Conservation (phyloP, 2,797 vertebrate species). For the Leptodactylus fallax region DNA sequence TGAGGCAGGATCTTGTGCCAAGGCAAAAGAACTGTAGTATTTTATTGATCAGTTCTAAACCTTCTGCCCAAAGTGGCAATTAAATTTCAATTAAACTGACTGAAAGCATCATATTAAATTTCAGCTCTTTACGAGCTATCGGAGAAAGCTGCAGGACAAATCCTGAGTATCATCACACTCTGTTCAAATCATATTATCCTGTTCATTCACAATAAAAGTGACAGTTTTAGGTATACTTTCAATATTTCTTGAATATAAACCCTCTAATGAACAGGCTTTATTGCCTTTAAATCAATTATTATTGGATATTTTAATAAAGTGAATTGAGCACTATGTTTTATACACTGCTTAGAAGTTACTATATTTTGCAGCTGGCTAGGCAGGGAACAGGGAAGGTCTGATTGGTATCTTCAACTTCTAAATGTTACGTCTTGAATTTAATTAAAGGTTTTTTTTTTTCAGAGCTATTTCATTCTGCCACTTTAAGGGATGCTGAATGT, state of each 20-base stretch:
- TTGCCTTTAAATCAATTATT: conserved; percentile 98
- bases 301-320: conserved; percentile 97
- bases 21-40: conserved; percentile 98
- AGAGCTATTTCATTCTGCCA: conserved; percentile 68
- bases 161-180: conserved; percentile 97
- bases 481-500: conserved; percentile 68
- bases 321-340: conserved; percentile 90
- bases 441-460: conserved; percentile 69
- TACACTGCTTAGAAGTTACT: conserved; percentile 87
- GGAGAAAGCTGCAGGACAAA: conserved; percentile 99
- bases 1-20: conserved; percentile 81
- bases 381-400: conserved; percentile 63
- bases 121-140: conserved; percentile 98
- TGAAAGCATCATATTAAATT: conserved; percentile 99
- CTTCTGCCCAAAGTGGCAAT: conserved; percentile 99
- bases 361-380: conserved; percentile 82
- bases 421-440: conserved; percentile 70
- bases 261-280: conserved; percentile 99
- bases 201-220: conserved; percentile 99
- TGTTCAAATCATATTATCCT: conserved; percentile 99
- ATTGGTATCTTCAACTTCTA: conserved; percentile 75
- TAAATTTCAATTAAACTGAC: conserved; percentile 99
- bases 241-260: conserved; percentile 99
- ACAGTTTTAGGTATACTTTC: conserved; percentile 99
- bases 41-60: conserved; percentile 99